Conservation (phyloP, 2,888 invertebrate genomes). For the Andrena minutula region DNA sequence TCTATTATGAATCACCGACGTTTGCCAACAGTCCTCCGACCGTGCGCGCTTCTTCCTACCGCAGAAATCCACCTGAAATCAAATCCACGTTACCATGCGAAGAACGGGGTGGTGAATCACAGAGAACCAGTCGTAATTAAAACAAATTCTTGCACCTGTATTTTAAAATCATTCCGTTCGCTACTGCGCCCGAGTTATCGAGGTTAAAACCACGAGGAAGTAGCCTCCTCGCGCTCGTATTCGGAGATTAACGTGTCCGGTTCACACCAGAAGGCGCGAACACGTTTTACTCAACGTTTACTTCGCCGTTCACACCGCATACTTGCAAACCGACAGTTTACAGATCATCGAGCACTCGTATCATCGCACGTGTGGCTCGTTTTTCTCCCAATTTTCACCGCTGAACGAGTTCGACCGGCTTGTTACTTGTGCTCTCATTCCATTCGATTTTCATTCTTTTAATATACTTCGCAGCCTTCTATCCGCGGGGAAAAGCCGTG, state of each 20-base stretch:
- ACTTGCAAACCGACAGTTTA: neutral
- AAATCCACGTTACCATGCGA: neutral
- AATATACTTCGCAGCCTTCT: neutral
- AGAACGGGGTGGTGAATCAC: neutral
- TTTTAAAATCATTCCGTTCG: slow-evolving; percentile 36
- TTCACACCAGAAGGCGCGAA: slow-evolving; percentile 7
- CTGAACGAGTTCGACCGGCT: slow-evolving; percentile 10
- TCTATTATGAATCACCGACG: slow-evolving; percentile 32
- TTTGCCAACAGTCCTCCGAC: slow-evolving; percentile 20
- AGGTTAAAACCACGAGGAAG: slow-evolving; percentile 7
- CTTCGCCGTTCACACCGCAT: slow-evolving; percentile 10
- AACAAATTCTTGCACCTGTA: slow-evolving; percentile 47
- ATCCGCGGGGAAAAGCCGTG: slow-evolving; percentile 36
- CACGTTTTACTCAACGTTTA: slow-evolving; percentile 9
- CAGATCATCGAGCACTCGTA: slow-evolving; percentile 20
- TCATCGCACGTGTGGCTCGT: slow-evolving; percentile 45
- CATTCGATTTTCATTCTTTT: slow-evolving; percentile 21
- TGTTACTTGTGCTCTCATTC: slow-evolving; percentile 30
- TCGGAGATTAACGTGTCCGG: slow-evolving; percentile 20
- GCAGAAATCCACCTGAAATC: slow-evolving; percentile 24
- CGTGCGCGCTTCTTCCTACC: neutral
- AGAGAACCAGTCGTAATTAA: neutral
- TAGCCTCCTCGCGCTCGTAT: neutral
- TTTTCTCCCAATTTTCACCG: slow-evolving; percentile 24
- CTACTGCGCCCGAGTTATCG: slow-evolving; percentile 10